Base-by-base conservation (phyloP, 2,797 vertebrate species). In the Adelosebastes latens region DNA sequence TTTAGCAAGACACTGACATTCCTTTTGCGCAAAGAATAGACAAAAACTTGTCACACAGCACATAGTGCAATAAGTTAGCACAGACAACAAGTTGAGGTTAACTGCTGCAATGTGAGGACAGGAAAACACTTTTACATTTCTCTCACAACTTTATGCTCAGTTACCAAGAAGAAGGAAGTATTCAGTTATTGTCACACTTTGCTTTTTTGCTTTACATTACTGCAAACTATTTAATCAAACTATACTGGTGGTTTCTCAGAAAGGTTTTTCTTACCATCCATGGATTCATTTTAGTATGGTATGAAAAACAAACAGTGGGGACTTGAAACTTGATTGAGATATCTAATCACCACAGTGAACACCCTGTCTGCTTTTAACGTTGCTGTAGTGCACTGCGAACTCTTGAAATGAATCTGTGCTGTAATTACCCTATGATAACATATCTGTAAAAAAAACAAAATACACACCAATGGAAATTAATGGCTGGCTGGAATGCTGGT, bases 111-210 rank as follows among this genome's bases (percentile, higher is more conserved):
- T 49, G 16, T 6, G 34, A 32, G 32, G 12, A 62, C 52, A 29
- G 20, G 59, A 73, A 79, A 79, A 34, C 32, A 22, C 36, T 20
- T 24, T 53, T 4, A 36, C 11, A 22, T 27, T 49, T 63, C 11
- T 60, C 27, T 53, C 14, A 60, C 18, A 34, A 58, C 14, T 14
- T 8, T 16, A 7, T n/a, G 42, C 18, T 22, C 7, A 2, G 2
- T 64, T 59, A 12, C 4, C 1, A 18, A 36, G 24, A 84, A 88
- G 31, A 61, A 65, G 58, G 73, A 86, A 85, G 52, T 70, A 4
- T 39, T 60, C 29, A 72, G 4, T 7, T 69, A 9, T 42, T 76
- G 61, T 49, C 27, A 72, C 42, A 27, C 58, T 52, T 25, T 25
- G 10, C n/a, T 29, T 34, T 32, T 42, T 53, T 31, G 10, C 46